A percentile compares a stretch with the other conserved stretches of the same genome.
phyloP scores from a whole-genome alignment of 2,888 invertebrate species.

The Ditylenchus weischeri region DNA sequence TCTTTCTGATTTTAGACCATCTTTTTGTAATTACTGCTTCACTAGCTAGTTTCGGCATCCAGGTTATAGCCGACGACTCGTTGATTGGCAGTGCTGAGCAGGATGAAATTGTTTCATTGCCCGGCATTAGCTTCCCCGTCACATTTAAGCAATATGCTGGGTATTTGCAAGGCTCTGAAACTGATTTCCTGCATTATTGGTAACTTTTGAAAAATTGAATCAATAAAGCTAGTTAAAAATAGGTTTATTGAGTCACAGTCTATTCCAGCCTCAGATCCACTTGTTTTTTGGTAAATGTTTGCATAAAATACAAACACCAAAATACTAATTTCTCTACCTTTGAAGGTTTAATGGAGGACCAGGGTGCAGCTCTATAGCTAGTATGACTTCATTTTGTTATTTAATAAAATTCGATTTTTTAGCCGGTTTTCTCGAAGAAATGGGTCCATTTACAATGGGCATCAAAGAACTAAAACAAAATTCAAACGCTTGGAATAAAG shows the following conservation, averaged over 20 bases:
- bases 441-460: conserved; percentile 60
- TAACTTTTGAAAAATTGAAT: background rate
- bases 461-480: conserved; percentile 53
- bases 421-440: conserved; percentile 59
- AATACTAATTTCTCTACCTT: background rate
- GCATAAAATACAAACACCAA: background rate
- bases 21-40: too few relatives aligned
- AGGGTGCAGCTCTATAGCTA: conserved; percentile 60
- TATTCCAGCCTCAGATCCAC: conserved; percentile 44
- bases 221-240: background rate
- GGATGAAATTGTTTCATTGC: conserved; percentile 47
- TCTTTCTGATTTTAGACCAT: too few relatives aligned
- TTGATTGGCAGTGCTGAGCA: background rate
- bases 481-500: conserved; percentile 56
- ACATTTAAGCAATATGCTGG: conserved; percentile 54
- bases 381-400: conserved; percentile 28
- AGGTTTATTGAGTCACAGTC: conserved; percentile 53
- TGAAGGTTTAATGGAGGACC: conserved; percentile 46
- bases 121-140: conserved; percentile 45
- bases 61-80: too few relatives aligned
- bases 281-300: conserved; percentile 48
- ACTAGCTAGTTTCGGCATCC: too few relatives aligned
- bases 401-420: background rate
- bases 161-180: conserved; percentile 58
- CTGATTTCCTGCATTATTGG: conserved; percentile 61